Base-by-base conservation (phyloP, 2,113 vertebrate species). In the western clawed frog (Xenopus tropicalis) region DNA sequence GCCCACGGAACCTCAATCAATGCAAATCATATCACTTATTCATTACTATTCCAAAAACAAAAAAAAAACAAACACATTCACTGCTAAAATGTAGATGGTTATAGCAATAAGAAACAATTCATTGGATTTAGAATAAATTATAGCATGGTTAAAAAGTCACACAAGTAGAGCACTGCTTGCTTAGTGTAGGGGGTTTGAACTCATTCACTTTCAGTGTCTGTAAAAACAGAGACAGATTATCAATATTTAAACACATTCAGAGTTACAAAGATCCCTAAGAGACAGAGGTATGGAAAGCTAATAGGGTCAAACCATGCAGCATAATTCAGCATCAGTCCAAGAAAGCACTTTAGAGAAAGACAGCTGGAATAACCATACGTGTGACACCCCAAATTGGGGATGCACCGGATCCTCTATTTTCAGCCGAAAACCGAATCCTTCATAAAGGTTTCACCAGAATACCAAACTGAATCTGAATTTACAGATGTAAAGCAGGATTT, bases 1-100 rank as follows among this genome's bases (percentile, higher is more conserved):
- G 37, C 29, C 57, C 58, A 20, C 19, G 29, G 44, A 76, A 76
- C 73, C 73, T 76, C 73, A 69, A 76, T 76, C 73, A 69, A 76
- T 76, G 66, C 73, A 76, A 76, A 69, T 25, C 19, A 24, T 44
- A 76, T 76, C 62, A 69, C 25, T 68, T 76, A 76, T 76, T 76
- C 66, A 76, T 69, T 62, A 76, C 66, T 11, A 25, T 57, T 48
- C 54, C 16, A 58, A 59, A 25, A 52, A 14, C 3, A 59, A 25
- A 52, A 68, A 52, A 66, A 58, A 22, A 58, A 43, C 6, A 29
- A 29, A 29, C 25, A 29, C 3, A 29, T 3, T 29, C 25, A 29
- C 25, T 29, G 13, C 37, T 13, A 17, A 56, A 17, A 46, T 11
- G 3, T 46, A 14, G 51, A 9, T 54, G 51, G 3, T 9, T 3